These are phyloP conservation scores for Cololabis saira DNA, from an alignment of 2,113 vertebrate genomes.

Conservation along the genomic window DNA sequence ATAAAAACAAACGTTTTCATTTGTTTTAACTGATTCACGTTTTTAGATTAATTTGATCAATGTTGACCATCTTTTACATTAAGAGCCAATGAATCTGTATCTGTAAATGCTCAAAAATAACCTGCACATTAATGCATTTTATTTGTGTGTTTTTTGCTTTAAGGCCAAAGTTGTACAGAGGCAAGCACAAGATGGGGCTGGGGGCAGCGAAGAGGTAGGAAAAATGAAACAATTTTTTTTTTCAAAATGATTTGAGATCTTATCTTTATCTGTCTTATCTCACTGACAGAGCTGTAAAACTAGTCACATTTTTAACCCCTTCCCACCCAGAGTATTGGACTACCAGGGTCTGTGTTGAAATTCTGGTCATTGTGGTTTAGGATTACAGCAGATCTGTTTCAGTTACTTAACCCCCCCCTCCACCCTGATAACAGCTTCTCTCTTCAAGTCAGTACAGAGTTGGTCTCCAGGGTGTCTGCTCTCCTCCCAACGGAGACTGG, in stretches of 20 bases:
- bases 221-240: neutral
- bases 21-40: no score
- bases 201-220: conserved; percentile 55
- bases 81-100: neutral
- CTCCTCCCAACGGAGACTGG: conserved; percentile 19
- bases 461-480: conserved; percentile 30
- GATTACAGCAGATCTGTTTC: conserved; percentile 24
- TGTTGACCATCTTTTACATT: neutral
- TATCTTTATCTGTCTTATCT: neutral
- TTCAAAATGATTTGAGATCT: neutral
- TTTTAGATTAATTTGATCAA: no score
- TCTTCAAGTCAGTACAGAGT: neutral
- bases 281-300: neutral
- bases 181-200: conserved; percentile 9
- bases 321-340: neutral
- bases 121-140: neutral
- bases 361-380: conserved; percentile 8
- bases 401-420: conserved; percentile 7
- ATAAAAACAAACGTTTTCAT: no score
- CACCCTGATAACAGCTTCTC: conserved; percentile 21
- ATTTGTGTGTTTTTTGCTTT: conserved; percentile 35
- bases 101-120: neutral
- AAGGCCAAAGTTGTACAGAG: conserved; percentile 59
- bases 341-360: neutral
- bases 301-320: no score